phyloP scores from a whole-genome alignment of 2,797 vertebrate genomes.

The Amblyraja radiata region DNA sequence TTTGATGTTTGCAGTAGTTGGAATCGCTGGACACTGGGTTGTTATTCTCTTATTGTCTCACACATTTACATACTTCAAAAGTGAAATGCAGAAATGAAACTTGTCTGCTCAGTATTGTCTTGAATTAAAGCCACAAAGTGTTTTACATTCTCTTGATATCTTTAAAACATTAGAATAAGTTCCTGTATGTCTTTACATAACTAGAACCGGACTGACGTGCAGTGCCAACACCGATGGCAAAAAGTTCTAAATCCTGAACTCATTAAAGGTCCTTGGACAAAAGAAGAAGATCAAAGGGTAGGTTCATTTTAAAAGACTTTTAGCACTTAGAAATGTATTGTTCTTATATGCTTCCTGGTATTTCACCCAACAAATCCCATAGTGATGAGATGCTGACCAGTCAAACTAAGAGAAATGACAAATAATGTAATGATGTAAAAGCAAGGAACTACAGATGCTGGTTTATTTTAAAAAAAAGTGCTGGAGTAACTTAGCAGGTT shows the following conservation, averaged over 20 bases:
- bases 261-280: slow-evolving; percentile 98
- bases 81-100: slow-evolving; percentile 37
- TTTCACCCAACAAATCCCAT: neutral
- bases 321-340: neutral
- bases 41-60: neutral
- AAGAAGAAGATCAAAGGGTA: slow-evolving; percentile 98
- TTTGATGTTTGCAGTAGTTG: neutral
- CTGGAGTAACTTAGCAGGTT: no score
- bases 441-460: no score
- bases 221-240: slow-evolving; percentile 98
- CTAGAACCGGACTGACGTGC: slow-evolving; percentile 95
- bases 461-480: no score
- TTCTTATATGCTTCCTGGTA: neutral
- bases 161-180: slow-evolving; percentile 34
- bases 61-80: slow-evolving; percentile 8
- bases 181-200: slow-evolving; percentile 43
- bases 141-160: slow-evolving; percentile 17
- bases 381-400: neutral
- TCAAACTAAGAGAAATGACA: neutral
- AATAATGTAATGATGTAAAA: neutral
- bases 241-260: slow-evolving; percentile 97
- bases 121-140: slow-evolving; percentile 38
- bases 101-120: slow-evolving; percentile 31
- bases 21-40: neutral
- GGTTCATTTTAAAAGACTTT: slow-evolving; percentile 46